A percentile compares a stretch with the other conserved stretches of the same genome.
phyloP scores from a whole-genome alignment of 1,140 invertebrate species.

The Drosophila kanapiae region DNA sequence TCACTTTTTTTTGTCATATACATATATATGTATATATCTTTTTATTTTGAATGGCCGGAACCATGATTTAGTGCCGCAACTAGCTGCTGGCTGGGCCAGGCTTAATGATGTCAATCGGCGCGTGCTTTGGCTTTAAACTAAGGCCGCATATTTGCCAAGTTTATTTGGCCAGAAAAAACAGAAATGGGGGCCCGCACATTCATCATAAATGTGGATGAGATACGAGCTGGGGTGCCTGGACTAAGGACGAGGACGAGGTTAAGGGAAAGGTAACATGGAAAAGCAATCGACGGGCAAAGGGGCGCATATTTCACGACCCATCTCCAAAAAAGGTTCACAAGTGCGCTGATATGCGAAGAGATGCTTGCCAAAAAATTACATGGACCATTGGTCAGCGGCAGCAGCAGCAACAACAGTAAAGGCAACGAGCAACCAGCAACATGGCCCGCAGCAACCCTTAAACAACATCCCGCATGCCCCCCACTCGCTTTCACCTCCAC shows the following conservation, averaged over 20 bases:
- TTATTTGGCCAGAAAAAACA: slow-evolving; percentile 67
- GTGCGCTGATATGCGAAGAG: slow-evolving; percentile 61
- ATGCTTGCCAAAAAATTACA: slow-evolving; percentile 83
- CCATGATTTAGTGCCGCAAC: slow-evolving; percentile 70
- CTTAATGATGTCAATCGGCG: slow-evolving; percentile 80
- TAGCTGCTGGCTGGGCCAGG: slow-evolving; percentile 41
- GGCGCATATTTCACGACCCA: slow-evolving; percentile 56
- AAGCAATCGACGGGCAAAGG: slow-evolving; percentile 61
- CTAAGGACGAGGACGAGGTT: background rate
- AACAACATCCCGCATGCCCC: slow-evolving; percentile 34
- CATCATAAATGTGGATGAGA: slow-evolving; percentile 69
- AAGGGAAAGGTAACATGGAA: slow-evolving; percentile 48
- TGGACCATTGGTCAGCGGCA: slow-evolving; percentile 75
- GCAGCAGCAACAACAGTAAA: slow-evolving; percentile 35
- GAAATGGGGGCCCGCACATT: slow-evolving; percentile 58
- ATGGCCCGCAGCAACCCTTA: slow-evolving; percentile 52
- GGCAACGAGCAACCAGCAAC: slow-evolving; percentile 18
- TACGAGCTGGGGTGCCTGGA: slow-evolving; percentile 38
- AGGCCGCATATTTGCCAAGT: slow-evolving; percentile 75
- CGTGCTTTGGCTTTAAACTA: slow-evolving; percentile 70
- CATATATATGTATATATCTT: slow-evolving; percentile 20
- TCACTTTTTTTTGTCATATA: slow-evolving; percentile 41
- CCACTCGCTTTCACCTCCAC: background rate
- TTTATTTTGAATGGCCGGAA: slow-evolving; percentile 40
- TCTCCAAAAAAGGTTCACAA: slow-evolving; percentile 52